A percentile compares a stretch with the other conserved stretches of the same genome.
These are phyloP conservation scores for Hemaris fuciformis DNA, from an alignment of 2,888 invertebrate genomes.

Conservation along the genomic window DNA sequence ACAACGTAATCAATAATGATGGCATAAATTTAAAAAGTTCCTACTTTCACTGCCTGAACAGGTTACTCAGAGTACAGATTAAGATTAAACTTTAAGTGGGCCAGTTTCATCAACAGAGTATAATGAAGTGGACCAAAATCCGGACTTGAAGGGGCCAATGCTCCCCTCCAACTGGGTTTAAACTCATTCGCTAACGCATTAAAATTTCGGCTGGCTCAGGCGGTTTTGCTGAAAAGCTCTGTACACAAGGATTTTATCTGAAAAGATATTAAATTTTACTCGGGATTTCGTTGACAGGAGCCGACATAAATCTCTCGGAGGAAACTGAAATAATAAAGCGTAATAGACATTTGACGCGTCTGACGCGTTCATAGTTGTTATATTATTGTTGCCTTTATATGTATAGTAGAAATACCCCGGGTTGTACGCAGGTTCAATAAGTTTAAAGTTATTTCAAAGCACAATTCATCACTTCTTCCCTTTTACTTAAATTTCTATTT, in stretches of 20 bases:
- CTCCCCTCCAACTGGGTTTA: not conserved
- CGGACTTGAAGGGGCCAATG: not conserved
- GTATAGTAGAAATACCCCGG: too few relatives aligned
- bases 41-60: not conserved
- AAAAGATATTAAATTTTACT: constrained; percentile 2
- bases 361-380: not conserved
- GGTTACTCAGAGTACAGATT: not conserved
- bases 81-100: not conserved
- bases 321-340: not conserved
- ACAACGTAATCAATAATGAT: too few relatives aligned
- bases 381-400: not conserved
- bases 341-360: not conserved
- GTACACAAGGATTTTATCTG: constrained; percentile 1
- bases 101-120: not conserved
- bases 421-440: too few relatives aligned
- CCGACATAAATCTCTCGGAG: not conserved
- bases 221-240: not conserved
- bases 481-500: too few relatives aligned
- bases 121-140: constrained; percentile 2
- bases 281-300: not conserved
- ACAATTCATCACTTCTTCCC: too few relatives aligned
- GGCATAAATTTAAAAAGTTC: not conserved
- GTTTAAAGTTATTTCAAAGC: too few relatives aligned
- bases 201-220: not conserved
- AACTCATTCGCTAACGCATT: constrained; percentile 4